Conservation (phyloP, 1,140 invertebrate genomes). For the Saccostrea glomerata region DNA sequence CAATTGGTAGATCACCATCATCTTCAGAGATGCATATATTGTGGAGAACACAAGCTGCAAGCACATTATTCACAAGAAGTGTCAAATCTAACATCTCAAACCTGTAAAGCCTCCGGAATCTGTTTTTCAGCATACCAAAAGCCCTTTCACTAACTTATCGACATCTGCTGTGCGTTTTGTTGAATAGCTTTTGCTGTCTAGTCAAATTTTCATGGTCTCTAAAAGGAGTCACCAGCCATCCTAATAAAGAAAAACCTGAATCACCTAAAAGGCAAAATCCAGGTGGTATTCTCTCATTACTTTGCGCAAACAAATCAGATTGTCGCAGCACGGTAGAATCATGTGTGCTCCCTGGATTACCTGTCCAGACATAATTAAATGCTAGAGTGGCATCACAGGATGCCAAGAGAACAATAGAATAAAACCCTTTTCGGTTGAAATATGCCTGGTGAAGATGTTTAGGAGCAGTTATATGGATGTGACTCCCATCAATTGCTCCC, state of each 20-base stretch:
- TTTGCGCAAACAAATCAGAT: constrained; percentile 41
- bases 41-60: constrained; percentile 52
- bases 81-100: constrained; percentile 44
- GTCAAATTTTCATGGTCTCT: constrained; percentile 7
- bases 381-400: constrained; percentile 17
- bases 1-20: no score
- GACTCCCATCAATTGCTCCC: constrained; percentile 38
- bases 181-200: constrained; percentile 31
- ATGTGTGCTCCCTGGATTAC: constrained; percentile 40
- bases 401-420: constrained; percentile 42
- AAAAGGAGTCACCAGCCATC: constrained; percentile 33
- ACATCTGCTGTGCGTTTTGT: constrained; percentile 26
- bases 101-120: constrained; percentile 37
- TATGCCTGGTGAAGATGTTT: constrained; percentile 19
- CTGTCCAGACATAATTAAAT: constrained; percentile 45
- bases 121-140: constrained; percentile 48
- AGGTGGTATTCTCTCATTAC: constrained; percentile 27
- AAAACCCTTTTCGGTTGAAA: constrained; percentile 37
- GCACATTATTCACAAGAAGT: constrained; percentile 5
- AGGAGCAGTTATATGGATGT: constrained; percentile 31
- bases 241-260: constrained; percentile 36
- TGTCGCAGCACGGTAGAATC: constrained; percentile 37
- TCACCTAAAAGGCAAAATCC: constrained; percentile 33
- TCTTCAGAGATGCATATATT: constrained; percentile 48
- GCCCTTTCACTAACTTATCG: constrained; percentile 42